Evolutionary conservation across 23 tunicate genomes (phyloP), one percentile per base, ranked within the genome.

Genomic region (Trididemnum clinides): DNA sequence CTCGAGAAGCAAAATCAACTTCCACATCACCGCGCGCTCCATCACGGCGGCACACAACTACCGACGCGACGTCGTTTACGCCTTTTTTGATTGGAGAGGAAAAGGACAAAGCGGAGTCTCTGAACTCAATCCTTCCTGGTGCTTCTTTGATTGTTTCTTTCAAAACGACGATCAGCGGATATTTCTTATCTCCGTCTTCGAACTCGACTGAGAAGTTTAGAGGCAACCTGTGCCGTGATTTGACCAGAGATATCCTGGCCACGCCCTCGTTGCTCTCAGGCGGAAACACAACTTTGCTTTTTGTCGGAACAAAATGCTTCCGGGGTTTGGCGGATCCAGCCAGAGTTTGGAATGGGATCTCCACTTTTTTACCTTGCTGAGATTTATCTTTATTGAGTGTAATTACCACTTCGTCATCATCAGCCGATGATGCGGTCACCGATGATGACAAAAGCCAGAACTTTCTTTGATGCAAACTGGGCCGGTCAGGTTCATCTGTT

Each of bases 1-100:
- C 99, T 0, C 99, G 78, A 31, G 91, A 88, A 62, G 63, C 88
- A 54, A 66, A 97, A 28, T 88, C 91, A 12, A 97, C 97, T 1
- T 83, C 28, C 6, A 97, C 97, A 33, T 75, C 72, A 0, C 99
- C 97, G 20, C 84, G 84, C 0, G 89, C 71, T 2, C 99, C 99
- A 2, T 77, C 34, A 1, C 84, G 82, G 22, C 99, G 95, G 31
- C 49, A 34, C 5, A 97, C 95, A 5, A 95, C 91, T 4, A 97
- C 78, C 0, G 38, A 70, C 1, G 85, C 72, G 12, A 63, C 26
- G 32, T 54, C 81, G 10, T 81, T 82, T 39, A 35, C 84, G 0
- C 62, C 22, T 33, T 51, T 21, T 32, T 49, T 82, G 5, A n/a
- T 44, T 1, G 35, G 51, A 34, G 71, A 30, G 1, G 93, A 22